Evolutionary conservation across 1,140 invertebrate species (phyloP).

Genomic region (Drosophila pallidifrons): DNA sequence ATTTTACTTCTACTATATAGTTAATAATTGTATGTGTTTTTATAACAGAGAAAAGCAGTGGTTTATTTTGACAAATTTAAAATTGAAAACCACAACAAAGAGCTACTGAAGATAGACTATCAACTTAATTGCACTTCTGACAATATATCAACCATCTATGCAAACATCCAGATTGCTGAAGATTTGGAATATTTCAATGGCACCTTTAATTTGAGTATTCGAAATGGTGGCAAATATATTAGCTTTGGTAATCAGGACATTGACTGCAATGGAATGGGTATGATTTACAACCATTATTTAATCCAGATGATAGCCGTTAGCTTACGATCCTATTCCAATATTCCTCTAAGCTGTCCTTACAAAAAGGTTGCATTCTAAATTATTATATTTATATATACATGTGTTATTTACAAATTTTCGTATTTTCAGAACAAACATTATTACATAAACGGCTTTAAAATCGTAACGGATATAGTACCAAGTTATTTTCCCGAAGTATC

Average conservation of each 20-base stretch:
- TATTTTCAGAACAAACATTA: neutral
- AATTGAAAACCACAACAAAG: neutral
- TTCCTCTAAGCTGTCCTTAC: constrained; percentile 10
- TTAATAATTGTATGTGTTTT: neutral
- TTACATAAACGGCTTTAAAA: constrained; percentile 2
- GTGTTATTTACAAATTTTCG: neutral
- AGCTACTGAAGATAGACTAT: neutral
- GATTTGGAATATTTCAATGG: neutral
- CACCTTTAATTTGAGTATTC: neutral
- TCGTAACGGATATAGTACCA: neutral
- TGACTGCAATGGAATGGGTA: constrained; percentile 2
- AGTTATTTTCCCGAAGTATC: neutral
- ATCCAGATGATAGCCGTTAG: neutral
- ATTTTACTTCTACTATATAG: neutral
- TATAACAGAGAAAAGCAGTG: neutral
- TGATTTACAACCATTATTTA: neutral
- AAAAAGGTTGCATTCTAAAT: constrained; percentile 5
- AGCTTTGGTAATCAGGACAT: neutral
- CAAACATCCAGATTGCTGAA: neutral
- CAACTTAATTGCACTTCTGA: neutral
- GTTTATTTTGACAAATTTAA: neutral
- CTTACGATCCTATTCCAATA: neutral
- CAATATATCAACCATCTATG: neutral
- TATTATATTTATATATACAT: neutral
- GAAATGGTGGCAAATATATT: neutral